These are phyloP conservation scores for Poecilia gillii DNA, from an alignment of 2,797 vertebrate genomes.

Conservation along the genomic window DNA sequence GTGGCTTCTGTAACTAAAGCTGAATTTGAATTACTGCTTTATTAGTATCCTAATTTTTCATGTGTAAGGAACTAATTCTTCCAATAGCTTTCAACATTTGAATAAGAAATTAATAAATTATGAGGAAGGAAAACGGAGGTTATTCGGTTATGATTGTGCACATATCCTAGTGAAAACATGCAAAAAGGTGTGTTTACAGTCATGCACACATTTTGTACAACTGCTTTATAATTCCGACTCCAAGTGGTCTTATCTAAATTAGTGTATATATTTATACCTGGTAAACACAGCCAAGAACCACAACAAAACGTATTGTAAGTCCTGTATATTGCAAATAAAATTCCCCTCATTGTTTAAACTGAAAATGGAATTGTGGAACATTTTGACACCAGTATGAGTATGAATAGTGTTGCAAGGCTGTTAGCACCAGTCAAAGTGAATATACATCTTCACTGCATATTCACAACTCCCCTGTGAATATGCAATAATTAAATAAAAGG, in stretches of 20 bases:
- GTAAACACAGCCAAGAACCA: not conserved
- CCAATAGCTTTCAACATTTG: not conserved
- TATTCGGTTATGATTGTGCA: not conserved
- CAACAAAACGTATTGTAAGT: not conserved
- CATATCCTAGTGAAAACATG: not conserved
- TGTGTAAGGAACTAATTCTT: not conserved
- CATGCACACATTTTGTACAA: not conserved
- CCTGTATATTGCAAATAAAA: not conserved
- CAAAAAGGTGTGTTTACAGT: not conserved
- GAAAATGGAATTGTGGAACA: not conserved
- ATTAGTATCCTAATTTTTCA: not conserved
- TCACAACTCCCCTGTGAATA: not conserved
- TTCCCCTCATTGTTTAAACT: not conserved
- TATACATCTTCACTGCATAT: no score
- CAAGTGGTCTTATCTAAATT: not conserved
- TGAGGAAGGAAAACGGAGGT: not conserved
- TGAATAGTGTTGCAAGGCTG: not conserved
- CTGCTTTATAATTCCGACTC: not conserved
- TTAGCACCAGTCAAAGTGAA: not conserved
- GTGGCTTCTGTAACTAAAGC: constrained; percentile 27
- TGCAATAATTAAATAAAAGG: not conserved
- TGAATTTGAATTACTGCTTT: not conserved
- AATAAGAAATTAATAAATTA: not conserved
- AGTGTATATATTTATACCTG: not conserved
- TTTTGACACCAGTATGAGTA: not conserved